Percentiles rank a stretch among this genome's conserved stretches.
phyloP scores from a whole-genome alignment of 2,888 invertebrate species.

The Nemapogon koenigi region DNA sequence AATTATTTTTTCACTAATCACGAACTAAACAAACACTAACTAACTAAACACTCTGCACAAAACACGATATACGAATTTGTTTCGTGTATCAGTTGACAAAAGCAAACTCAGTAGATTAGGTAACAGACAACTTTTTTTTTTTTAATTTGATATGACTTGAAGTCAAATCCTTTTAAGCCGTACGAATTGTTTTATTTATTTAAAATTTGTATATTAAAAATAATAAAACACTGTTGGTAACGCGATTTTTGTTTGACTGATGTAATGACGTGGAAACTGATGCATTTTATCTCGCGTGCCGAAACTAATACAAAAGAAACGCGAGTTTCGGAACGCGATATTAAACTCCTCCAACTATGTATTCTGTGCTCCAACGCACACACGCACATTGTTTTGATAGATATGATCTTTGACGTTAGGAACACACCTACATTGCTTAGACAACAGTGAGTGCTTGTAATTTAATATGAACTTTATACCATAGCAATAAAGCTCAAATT shows the following conservation, averaged over 20 bases:
- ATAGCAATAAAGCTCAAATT: conserved; percentile 12
- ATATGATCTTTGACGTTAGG: no score
- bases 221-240: no score
- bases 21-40: conserved; percentile 1
- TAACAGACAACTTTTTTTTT: conserved; percentile 14
- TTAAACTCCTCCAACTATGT: no score
- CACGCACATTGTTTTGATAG: no score
- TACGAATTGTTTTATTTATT: conserved; percentile 8
- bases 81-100: conserved; percentile 17
- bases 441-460: conserved; percentile 18
- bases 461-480: conserved; percentile 17
- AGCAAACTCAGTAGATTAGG: conserved; percentile 18
- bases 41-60: conserved; percentile 15
- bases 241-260: no score
- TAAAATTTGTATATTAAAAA: no score
- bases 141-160: conserved; percentile 11
- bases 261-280: no score
- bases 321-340: no score
- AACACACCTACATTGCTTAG: no score
- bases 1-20: conserved; percentile 1
- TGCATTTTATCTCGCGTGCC: no score
- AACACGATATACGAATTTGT: conserved; percentile 15
- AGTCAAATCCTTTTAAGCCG: conserved; percentile 9
- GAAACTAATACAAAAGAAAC: no score
- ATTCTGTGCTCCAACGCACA: no score